Conservation (phyloP, 2,113 vertebrate genomes). For the Dinomys branickii region DNA sequence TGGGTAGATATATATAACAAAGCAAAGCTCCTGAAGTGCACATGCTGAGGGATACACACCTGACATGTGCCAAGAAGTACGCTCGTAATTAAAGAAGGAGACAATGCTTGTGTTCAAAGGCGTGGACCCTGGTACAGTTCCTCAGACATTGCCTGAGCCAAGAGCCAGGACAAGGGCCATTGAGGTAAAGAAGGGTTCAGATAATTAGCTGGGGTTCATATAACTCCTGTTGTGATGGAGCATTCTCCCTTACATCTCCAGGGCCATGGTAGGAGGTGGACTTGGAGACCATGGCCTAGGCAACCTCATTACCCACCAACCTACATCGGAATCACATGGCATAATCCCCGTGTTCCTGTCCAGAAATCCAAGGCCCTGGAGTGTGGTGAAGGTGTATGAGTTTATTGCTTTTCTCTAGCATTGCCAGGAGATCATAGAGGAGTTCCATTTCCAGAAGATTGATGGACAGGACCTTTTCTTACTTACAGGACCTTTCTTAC, state of each 20-base stretch:
- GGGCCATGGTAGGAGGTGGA: slow-evolving; percentile 90
- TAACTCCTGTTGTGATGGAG: slow-evolving; percentile 95
- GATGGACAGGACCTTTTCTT: slow-evolving; percentile 97
- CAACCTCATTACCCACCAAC: slow-evolving; percentile 87
- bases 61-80: slow-evolving; percentile 89
- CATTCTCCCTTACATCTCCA: slow-evolving; percentile 92
- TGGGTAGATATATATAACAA: slow-evolving; percentile 89
- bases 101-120: slow-evolving; percentile 83
- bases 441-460: slow-evolving; percentile 97
- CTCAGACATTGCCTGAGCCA: slow-evolving; percentile 90
- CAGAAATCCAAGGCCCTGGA: slow-evolving; percentile 94
- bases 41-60: slow-evolving; percentile 96
- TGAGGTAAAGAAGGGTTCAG: slow-evolving; percentile 89
- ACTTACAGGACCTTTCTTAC: slow-evolving; percentile 96
- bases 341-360: slow-evolving; percentile 92
- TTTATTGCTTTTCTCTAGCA: slow-evolving; percentile 98
- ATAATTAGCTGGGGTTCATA: slow-evolving; percentile 91
- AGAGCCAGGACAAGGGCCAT: slow-evolving; percentile 92
- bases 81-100: slow-evolving; percentile 88
- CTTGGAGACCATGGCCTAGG: slow-evolving; percentile 89
- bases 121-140: slow-evolving; percentile 92
- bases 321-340: slow-evolving; percentile 90
- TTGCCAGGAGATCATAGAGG: slow-evolving; percentile 96
- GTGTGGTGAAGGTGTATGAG: slow-evolving; percentile 95
- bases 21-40: slow-evolving; percentile 92